Evolutionary conservation across 1,140 invertebrate genomes (phyloP), one percentile per base, ranked within the genome.

Genomic region (Limonius californicus): DNA sequence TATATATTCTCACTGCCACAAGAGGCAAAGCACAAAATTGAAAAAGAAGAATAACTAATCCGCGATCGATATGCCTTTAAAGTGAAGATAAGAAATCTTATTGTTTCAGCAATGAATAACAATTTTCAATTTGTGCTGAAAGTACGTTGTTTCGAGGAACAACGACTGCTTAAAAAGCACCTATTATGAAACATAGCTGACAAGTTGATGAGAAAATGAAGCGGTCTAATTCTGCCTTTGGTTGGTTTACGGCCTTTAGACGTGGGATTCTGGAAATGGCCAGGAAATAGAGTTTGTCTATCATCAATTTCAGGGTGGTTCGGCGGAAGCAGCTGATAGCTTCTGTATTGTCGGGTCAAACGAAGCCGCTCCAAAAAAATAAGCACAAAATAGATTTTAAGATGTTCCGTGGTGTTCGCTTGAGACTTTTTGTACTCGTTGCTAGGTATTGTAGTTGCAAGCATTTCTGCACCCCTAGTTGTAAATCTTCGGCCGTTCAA

Each of bases 281-380:
- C 64, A 60, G 64, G 64, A 66, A 66, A 66, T 66, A 60, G 64
- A 58, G 64, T 66, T 66, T 66, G 60, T 60, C 57, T 61, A 61
- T 59, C 64, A 62, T 66, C 64, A 66, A 62, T 66, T 60, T 57
- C 53, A 32, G 47, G 43, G 54, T 57, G 64, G 56, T 62, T 45
- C 58, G 30, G 45, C 60, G 61, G 61, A 53, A 19, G 47, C 21
- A 16, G 21, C 21, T 55, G 21, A 55, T 55, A 35, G 54, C 45
- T 18, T 50, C 20, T 18, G 45, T 14, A 39, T 39, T 39, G 20
- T 50, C 16, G 45, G 45, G 45, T 50, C 45, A 50, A 50, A 50
- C 45, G 45, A 19, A 6, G 35, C 8, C 35, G n/a, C 35, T 39
- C 2, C 35, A 39, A 39, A 39, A 27, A 39, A 39, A 39, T 39